Percentiles rank a stretch among this genome's conserved stretches.
These are phyloP conservation scores for Centroberyx gerrardi DNA, from an alignment of 2,797 vertebrate species.

Conservation along the genomic window DNA sequence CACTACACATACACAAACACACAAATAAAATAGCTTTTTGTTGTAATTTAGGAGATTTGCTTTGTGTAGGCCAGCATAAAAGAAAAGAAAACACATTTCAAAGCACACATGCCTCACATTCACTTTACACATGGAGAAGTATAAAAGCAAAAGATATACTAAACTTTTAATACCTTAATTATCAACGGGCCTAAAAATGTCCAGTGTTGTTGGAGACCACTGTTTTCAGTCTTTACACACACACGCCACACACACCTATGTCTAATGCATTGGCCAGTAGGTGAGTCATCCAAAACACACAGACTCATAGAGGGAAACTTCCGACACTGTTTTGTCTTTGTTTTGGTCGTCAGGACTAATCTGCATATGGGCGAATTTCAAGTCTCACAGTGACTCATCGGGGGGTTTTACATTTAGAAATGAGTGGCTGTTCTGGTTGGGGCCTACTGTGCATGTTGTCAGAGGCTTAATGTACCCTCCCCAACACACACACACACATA, in stretches of 20 bases:
- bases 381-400: slow-evolving; percentile 41
- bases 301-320: slow-evolving; percentile 24
- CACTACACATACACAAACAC: too few species aligned
- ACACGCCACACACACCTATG: neutral
- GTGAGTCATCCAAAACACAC: slow-evolving; percentile 36
- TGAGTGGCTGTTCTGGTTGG: slow-evolving; percentile 19
- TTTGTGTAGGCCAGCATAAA: too few species aligned
- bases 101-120: too few species aligned
- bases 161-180: too few species aligned
- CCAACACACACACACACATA: neutral
- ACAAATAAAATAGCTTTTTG: too few species aligned
- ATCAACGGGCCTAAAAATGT: too few species aligned
- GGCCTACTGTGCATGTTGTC: neutral
- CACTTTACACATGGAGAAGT: too few species aligned
- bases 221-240: neutral
- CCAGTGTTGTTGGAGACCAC: too few species aligned
- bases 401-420: slow-evolving; percentile 40
- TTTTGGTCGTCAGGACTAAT: slow-evolving; percentile 38
- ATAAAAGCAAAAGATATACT: too few species aligned
- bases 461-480: too few species aligned
- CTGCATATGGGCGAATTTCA: slow-evolving; percentile 1
- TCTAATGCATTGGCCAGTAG: neutral
- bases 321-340: slow-evolving; percentile 53
- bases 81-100: too few species aligned
- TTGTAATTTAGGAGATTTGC: too few species aligned